A percentile compares a stretch with the other conserved stretches of the same genome.
phyloP scores from a whole-genome alignment of 35 echinoderm and acorn worm species.

The Patiria miniata region DNA sequence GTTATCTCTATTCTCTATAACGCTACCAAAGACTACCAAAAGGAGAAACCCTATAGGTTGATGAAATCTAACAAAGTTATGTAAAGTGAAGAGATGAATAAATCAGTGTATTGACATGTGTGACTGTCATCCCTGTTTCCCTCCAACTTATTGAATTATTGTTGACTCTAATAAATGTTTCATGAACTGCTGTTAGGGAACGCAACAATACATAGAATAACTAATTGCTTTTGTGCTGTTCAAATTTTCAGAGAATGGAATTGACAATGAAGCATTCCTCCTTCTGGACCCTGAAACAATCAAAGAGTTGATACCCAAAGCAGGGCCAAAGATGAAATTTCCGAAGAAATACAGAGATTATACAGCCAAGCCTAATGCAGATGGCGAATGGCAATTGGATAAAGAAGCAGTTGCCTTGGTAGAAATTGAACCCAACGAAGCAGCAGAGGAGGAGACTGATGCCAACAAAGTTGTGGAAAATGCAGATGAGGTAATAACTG shows the following conservation, averaged over 20 bases:
- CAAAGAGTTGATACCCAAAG: conserved; percentile 3
- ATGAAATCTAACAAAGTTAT: no score
- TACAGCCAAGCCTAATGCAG: conserved; percentile 20
- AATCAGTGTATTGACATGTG: no score
- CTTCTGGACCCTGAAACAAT: neutral
- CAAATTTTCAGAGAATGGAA: neutral
- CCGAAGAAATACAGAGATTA: neutral
- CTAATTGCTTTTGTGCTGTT: neutral
- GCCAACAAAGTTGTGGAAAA: neutral
- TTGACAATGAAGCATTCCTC: conserved; percentile 3
- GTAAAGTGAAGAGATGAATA: no score
- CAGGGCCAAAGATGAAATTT: neutral
- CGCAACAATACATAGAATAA: neutral
- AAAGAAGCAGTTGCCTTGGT: conserved; percentile 4
- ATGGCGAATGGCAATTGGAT: neutral
- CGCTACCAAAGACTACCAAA: no score
- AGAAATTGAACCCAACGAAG: neutral
- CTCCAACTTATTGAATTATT: no score
- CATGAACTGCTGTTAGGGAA: no score
- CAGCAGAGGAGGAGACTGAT: neutral
- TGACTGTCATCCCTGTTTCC: no score
- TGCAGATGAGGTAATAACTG: conserved; percentile 16
- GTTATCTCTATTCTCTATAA: no score
- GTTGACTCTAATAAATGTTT: no score
- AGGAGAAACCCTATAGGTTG: no score